phyloP scores from a whole-genome alignment of 2,113 vertebrate genomes.

The Stictonetta naevosa region DNA sequence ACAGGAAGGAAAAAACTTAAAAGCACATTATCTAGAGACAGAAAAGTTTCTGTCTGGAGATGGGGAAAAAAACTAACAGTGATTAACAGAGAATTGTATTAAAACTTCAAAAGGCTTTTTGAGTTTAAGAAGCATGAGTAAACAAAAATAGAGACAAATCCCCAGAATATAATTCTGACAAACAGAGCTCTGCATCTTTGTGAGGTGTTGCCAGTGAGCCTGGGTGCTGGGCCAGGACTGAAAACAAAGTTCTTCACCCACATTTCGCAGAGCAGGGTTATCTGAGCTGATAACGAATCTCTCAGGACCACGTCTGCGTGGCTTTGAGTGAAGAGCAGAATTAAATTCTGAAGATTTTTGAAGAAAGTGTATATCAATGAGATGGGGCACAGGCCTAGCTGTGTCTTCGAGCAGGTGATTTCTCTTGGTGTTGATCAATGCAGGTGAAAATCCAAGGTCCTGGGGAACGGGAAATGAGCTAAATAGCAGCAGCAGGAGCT shows the following conservation, averaged over 20 bases:
- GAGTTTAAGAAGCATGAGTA: neutral
- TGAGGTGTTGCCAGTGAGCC: rapidly evolving
- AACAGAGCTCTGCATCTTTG: neutral
- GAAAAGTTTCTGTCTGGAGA: neutral
- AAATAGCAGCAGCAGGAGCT: neutral
- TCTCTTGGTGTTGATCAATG: neutral
- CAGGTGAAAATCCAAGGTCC: neutral
- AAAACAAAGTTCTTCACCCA: neutral
- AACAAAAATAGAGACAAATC: neutral
- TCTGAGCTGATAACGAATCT: neutral
- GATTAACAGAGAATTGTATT: rapidly evolving
- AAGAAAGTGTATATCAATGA: neutral
- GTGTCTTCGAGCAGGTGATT: neutral
- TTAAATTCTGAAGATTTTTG: neutral
- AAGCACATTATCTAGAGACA: neutral
- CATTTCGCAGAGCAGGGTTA: rapidly evolving
- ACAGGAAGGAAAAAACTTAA: neutral
- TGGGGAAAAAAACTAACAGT: rapidly evolving
- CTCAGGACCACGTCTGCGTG: neutral
- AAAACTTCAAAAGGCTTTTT: neutral
- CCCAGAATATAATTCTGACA: neutral
- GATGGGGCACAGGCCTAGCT: neutral
- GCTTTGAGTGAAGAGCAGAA: neutral
- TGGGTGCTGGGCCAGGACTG: neutral
- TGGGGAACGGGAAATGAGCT: neutral